These are phyloP conservation scores for Xenus cinereus DNA, from an alignment of 2,113 vertebrate genomes.

Conservation along the genomic window DNA sequence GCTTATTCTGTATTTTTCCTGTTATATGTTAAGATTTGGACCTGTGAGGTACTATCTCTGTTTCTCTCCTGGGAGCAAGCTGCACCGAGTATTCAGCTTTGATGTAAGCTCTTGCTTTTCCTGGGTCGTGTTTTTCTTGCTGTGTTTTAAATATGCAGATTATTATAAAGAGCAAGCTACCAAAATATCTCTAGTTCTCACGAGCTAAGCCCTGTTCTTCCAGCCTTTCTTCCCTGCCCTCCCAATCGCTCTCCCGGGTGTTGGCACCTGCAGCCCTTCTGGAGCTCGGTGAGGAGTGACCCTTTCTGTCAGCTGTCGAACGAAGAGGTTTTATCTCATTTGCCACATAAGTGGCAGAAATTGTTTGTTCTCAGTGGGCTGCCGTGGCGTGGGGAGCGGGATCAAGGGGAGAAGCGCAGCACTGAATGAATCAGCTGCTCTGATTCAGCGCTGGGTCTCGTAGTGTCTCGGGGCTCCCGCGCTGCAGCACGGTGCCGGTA, in stretches of 20 bases:
- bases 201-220: not conserved
- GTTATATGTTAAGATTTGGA: not conserved
- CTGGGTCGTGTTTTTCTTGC: not conserved
- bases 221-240: not conserved
- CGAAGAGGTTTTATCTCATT: not conserved
- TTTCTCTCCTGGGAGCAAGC: not conserved
- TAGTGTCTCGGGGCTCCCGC: not conserved
- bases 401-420: not conserved
- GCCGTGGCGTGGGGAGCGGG: not conserved
- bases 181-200: not conserved
- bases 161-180: not conserved
- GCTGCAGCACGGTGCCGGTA: not conserved
- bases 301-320: rapidly evolving
- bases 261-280: not conserved
- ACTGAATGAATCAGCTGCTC: not conserved
- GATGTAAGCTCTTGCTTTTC: not conserved
- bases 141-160: not conserved
- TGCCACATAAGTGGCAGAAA: not conserved
- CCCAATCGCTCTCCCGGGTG: rapidly evolving
- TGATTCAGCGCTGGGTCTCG: not conserved
- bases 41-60: not conserved
- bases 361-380: not conserved
- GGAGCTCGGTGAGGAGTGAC: not conserved
- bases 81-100: not conserved
- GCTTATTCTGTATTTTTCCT: not conserved